phyloP scores from a whole-genome alignment of 2,797 vertebrate species.

The Anguilla marmorata region DNA sequence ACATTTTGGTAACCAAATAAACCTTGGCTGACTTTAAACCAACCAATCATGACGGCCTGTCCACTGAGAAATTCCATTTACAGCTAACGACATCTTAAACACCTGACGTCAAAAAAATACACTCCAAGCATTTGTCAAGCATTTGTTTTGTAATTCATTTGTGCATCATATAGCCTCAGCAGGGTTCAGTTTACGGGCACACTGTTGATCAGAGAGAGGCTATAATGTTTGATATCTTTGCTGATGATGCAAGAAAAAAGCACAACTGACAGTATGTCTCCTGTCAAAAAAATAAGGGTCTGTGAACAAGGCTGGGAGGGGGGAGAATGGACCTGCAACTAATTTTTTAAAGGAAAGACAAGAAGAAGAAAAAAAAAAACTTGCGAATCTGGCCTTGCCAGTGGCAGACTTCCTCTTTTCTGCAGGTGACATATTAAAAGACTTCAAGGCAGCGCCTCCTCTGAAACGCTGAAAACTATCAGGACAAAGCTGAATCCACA shows the following conservation, averaged over 20 bases:
- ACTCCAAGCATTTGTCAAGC: neutral
- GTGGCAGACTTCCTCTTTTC: neutral
- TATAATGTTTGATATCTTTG: neutral
- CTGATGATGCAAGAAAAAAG: neutral
- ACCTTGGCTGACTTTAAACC: neutral
- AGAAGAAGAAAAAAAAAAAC: neutral
- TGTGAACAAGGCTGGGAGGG: neutral
- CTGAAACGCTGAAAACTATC: neutral
- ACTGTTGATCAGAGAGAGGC: neutral
- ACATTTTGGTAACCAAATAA: neutral
- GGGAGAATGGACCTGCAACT: neutral
- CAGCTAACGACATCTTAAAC: neutral
- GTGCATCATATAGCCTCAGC: neutral
- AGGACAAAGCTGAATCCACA: neutral
- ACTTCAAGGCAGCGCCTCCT: neutral
- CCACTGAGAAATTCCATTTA: neutral
- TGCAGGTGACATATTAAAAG: neutral
- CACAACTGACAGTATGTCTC: neutral
- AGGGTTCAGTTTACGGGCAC: neutral
- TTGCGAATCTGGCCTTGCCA: neutral
- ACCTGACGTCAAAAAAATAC: neutral
- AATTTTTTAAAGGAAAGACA: neutral
- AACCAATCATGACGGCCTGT: neutral
- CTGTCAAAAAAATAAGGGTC: neutral
- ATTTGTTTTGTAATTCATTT: neutral